phyloP scores from a whole-genome alignment of 2,797 vertebrate genomes.

The Urophycis tenuis region DNA sequence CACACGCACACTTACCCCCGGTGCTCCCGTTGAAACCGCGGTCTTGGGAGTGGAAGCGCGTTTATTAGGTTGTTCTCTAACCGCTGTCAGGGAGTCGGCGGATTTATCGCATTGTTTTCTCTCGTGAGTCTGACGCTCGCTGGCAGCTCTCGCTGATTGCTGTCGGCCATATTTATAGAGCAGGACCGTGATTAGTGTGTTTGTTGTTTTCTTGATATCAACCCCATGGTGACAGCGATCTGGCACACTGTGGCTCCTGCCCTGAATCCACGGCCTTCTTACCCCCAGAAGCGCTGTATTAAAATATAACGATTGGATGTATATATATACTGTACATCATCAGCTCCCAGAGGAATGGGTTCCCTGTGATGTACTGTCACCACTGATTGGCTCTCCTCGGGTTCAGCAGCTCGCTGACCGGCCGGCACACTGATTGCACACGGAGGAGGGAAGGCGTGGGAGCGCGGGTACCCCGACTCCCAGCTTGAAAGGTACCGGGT shows the following conservation, averaged over 20 bases:
- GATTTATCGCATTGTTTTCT: neutral
- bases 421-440: conserved; percentile 3
- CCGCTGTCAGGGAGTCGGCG: neutral
- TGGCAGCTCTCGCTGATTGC: neutral
- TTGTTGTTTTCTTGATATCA: neutral
- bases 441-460: neutral
- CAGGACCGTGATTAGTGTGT: neutral
- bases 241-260: neutral
- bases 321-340: conserved; percentile 38
- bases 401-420: conserved; percentile 46
- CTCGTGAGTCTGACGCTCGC: neutral
- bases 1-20: too few species aligned
- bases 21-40: neutral
- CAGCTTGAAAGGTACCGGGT: too few species aligned
- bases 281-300: neutral
- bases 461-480: too few species aligned
- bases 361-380: conserved; percentile 52
- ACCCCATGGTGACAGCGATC: neutral
- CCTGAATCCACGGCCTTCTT: neutral
- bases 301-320: neutral
- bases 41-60: neutral
- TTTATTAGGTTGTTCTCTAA: neutral
- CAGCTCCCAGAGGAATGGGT: conserved; percentile 47
- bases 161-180: neutral
- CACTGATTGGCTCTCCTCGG: conserved; percentile 39